Evolutionary conservation across 53 echinoderm and acorn worm species (phyloP).

Genomic region (Echinometra lucunter): DNA sequence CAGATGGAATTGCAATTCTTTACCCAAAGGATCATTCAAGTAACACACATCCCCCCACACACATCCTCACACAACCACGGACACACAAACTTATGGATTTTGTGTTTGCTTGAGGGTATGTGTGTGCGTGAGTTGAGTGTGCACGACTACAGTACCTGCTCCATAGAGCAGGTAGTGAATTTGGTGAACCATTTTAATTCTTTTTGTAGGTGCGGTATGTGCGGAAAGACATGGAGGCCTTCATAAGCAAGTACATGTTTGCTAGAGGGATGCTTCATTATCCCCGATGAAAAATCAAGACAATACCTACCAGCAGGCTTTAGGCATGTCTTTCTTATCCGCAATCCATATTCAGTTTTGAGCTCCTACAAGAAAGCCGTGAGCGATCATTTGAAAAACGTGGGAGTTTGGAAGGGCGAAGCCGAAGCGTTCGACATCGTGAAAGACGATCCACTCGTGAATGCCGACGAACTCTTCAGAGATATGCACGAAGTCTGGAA

Average conservation of each 20-base stretch:
- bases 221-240: not conserved
- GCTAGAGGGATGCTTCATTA: not conserved
- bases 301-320: slow-evolving; percentile 16
- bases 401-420: not conserved
- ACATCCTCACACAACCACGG: no score
- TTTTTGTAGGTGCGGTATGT: not conserved
- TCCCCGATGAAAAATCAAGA: slow-evolving; percentile 12
- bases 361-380: not conserved
- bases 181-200: not conserved
- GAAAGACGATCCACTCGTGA: not conserved
- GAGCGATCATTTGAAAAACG: not conserved
- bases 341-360: not conserved
- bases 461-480: not conserved
- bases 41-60: no score
- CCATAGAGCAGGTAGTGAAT: no score
- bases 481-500: not conserved
- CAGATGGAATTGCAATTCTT: no score
- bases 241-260: not conserved
- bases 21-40: no score
- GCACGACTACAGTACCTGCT: no score
- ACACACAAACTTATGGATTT: no score
- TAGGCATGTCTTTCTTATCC: slow-evolving; percentile 28
- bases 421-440: not conserved
- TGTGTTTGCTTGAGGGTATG: no score
- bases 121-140: no score